A percentile compares a stretch with the other conserved stretches of the same genome.
Conservation (phyloP, 2,113 vertebrate genomes). For the Menura novaehollandiae region DNA sequence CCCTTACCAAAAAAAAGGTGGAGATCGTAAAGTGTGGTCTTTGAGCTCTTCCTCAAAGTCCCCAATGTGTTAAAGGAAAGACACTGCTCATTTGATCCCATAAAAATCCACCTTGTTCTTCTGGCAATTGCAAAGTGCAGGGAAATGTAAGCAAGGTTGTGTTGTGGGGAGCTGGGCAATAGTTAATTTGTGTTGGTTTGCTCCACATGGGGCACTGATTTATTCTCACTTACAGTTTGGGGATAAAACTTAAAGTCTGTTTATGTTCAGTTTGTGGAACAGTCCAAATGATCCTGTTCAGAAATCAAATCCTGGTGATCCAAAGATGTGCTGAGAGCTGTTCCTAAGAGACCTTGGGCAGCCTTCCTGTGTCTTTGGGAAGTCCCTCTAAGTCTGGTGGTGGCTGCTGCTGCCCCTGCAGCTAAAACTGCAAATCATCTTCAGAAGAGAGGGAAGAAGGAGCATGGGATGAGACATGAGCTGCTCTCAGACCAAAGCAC, state of each 20-base stretch:
- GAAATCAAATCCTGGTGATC: not conserved
- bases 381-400: too few species aligned
- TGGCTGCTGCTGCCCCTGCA: not conserved
- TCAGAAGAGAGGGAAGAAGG: not conserved
- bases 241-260: not conserved
- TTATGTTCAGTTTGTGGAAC: not conserved
- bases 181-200: not conserved
- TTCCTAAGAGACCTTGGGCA: not conserved
- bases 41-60: not conserved
- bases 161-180: not conserved
- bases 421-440: not conserved
- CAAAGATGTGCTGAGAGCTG: not conserved
- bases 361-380: not conserved
- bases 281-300: not conserved
- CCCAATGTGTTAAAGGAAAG: not conserved
- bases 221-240: rapidly evolving
- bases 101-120: not conserved
- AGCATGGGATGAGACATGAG: too few species aligned
- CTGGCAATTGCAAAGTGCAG: rapidly evolving
- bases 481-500: too few species aligned
- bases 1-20: not conserved
- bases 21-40: not conserved
- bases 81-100: rapidly evolving
- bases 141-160: not conserved
- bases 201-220: not conserved